Conservation (phyloP, 2,888 invertebrate genomes). For the Orchesella flavescens region DNA sequence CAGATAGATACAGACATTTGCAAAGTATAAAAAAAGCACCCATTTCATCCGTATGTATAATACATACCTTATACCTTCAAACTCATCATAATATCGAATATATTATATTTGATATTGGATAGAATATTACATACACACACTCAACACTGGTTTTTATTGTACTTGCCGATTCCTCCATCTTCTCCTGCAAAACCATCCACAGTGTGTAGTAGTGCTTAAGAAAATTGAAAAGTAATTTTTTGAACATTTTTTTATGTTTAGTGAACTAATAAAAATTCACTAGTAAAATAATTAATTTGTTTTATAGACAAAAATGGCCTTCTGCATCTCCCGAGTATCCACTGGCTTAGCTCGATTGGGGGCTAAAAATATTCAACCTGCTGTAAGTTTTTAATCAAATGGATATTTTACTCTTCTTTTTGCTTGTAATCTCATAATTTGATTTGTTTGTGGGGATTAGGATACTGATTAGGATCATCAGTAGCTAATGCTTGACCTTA, state of each 20-base stretch:
- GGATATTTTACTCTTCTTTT: background rate
- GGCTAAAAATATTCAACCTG: conserved; percentile 68
- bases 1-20: background rate
- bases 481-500: too few species aligned
- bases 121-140: background rate
- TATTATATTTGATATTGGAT: too few species aligned
- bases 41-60: background rate
- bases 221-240: background rate
- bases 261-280: conserved; percentile 7
- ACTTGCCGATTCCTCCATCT: conserved; percentile 59
- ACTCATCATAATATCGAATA: too few species aligned
- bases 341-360: conserved; percentile 67
- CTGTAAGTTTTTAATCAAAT: conserved; percentile 60
- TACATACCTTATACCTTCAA: background rate
- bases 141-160: too few species aligned
- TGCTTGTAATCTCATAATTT: too few species aligned
- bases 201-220: conserved; percentile 30
- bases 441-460: too few species aligned
- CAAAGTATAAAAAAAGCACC: background rate
- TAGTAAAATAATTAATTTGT: background rate
- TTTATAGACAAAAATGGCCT: conserved; percentile 65
- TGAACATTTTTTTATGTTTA: conserved; percentile 9
- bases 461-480: too few species aligned
- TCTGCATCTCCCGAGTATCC: conserved; percentile 69
- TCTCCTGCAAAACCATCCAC: conserved; percentile 46